Evolutionary conservation across 2,888 invertebrate species (phyloP), one percentile per base, ranked within the genome.

Genomic region (Aleiodes alternator): DNA sequence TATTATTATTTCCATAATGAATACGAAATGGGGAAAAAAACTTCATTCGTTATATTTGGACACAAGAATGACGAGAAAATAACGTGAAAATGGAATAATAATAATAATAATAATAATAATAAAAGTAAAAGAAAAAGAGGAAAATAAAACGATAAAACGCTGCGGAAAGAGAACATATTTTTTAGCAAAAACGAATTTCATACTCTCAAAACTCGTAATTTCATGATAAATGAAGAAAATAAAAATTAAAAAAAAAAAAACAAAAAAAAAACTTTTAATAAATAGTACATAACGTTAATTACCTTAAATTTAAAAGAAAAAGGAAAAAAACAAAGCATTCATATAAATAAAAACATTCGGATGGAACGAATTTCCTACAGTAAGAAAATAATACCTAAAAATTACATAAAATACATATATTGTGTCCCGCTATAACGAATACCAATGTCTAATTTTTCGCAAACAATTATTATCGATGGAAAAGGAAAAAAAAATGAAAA

Each of bases 1-100:
- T 43, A 43, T 85, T 86, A 83, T 86, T 79, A 83, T 83, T 86
- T 85, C 81, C 81, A 83, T 81, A 77, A 83, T 80, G 79, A 76
- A 81, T 83, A 79, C 79, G 77, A 77, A 80, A 79, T 76, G 78
- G 78, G 23, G 23, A 23, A 34, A 78, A 70, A 76, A 80, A 77
- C 69, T 78, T 78, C 74, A 80, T 80, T 83, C 82, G 82, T 83
- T 84, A 82, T 81, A 82, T 78, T 68, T 78, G 80, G 81, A 81
- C 81, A 83, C 80, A 82, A 74, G 53, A 68, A 76, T 64, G 64
- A 72, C 55, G 43, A 57, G 64, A 57, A 56, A 34, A 73, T 38
- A 55, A 73, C 23, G 51, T 51, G 29, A 80, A 78, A 76, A 56
- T 69, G 69, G 59, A 77, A 71, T 71, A 61, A n/a, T 76, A 78